phyloP scores from a whole-genome alignment of 1,140 invertebrate genomes.

The Trichomalopsis sarcophagae region DNA sequence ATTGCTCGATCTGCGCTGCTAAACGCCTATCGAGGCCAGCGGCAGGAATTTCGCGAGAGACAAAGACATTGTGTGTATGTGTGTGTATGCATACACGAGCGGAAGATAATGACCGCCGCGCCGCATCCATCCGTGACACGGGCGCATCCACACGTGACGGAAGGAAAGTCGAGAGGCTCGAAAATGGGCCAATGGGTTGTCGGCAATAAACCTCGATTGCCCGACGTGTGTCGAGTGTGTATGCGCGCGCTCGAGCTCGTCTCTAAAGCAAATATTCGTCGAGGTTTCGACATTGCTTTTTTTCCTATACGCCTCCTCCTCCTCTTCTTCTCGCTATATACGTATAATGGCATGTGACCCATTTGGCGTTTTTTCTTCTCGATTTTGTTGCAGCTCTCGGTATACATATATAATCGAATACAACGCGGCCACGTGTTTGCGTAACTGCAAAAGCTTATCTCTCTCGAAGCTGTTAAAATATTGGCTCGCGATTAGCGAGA shows the following conservation, averaged over 20 bases:
- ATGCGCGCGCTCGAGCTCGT: background rate
- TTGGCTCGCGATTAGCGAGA: conserved; percentile 5
- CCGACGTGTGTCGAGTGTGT: background rate
- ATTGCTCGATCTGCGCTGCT: background rate
- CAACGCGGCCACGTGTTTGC: background rate
- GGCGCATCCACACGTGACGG: conserved; percentile 61
- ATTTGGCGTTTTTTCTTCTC: background rate
- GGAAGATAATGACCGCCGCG: conserved; percentile 50
- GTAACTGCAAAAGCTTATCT: background rate
- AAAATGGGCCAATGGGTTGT: conserved; percentile 64
- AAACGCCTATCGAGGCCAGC: background rate
- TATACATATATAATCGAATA: background rate
- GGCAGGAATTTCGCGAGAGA: conserved; percentile 2
- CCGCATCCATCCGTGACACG: conserved; percentile 59
- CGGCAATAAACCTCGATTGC: conserved; percentile 64
- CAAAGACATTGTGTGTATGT: background rate
- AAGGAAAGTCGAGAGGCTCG: conserved; percentile 60
- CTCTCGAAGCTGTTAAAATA: background rate
- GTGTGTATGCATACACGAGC: background rate
- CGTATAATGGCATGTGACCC: background rate
- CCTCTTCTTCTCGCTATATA: background rate
- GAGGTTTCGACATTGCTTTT: conserved; percentile 38
- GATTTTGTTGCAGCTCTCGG: background rate
- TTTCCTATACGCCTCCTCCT: background rate
- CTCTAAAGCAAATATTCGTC: conserved; percentile 40